Percentiles rank a stretch among this genome's conserved stretches.
Conservation (phyloP, 2,797 vertebrate species). For the Cetoscarus ocellatus region DNA sequence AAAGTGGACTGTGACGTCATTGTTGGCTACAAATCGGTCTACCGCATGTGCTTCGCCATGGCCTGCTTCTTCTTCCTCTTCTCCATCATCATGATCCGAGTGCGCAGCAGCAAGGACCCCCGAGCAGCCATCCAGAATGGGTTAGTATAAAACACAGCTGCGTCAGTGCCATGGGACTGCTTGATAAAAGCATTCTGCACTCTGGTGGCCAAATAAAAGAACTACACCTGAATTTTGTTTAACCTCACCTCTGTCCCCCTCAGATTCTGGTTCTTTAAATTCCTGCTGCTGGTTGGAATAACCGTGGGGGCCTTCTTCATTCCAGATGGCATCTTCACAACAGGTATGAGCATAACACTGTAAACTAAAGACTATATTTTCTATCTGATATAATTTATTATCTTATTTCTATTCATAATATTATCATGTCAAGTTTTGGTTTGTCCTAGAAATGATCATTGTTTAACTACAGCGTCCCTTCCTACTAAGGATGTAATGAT, state of each 20-base stretch:
- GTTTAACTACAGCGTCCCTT: no score
- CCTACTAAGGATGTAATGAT: no score
- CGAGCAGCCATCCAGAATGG: conserved; percentile 90
- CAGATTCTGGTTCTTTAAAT: conserved; percentile 98
- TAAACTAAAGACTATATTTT: not conserved
- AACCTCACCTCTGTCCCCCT: not conserved
- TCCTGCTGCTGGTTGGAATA: conserved; percentile 90
- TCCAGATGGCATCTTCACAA: conserved; percentile 88
- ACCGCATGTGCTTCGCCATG: conserved; percentile 92
- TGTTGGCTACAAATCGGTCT: conserved; percentile 93
- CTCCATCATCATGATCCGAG: conserved; percentile 88
- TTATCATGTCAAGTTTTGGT: not conserved
- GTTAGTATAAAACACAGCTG: conserved; percentile 67
- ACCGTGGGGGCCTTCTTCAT: conserved; percentile 95
- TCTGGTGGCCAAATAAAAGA: conserved; percentile 52
- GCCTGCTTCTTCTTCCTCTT: conserved; percentile 94
- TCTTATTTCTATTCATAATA: not conserved
- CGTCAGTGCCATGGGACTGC: not conserved
- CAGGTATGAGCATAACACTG: conserved; percentile 72
- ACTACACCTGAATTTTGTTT: conserved; percentile 9
- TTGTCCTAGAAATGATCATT: not conserved
- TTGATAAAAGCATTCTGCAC: conserved; percentile 22
- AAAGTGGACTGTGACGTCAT: conserved; percentile 88
- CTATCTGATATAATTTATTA: not conserved
- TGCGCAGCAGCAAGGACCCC: conserved; percentile 92